Conservation (phyloP, 92 coral and sea anemone species). For the Porites cylindrica region DNA sequence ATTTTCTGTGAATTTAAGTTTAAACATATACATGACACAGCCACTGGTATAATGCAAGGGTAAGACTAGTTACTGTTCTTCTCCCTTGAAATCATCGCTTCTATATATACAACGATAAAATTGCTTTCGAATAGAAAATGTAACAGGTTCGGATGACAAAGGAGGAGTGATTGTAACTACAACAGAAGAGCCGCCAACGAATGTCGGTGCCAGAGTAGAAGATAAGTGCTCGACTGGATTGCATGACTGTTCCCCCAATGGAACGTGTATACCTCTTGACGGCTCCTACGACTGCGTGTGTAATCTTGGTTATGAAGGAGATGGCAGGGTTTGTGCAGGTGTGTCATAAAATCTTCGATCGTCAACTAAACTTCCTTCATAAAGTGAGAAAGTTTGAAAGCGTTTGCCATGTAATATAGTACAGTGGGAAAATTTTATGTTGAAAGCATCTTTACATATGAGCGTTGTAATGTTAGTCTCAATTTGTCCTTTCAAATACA, state of each 20-base stretch:
- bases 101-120: slow-evolving; percentile 10
- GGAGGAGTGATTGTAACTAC: slow-evolving; percentile 7
- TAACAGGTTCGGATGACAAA: slow-evolving; percentile 31
- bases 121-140: slow-evolving; percentile 53
- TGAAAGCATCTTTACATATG: no score
- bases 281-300: slow-evolving; percentile 57
- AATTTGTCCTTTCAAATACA: no score
- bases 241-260: slow-evolving; percentile 49
- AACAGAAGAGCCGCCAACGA: slow-evolving; percentile 18
- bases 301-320: slow-evolving; percentile 64
- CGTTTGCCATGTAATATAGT: no score
- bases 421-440: background rate
- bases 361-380: no score
- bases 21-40: no score
- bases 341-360: background rate
- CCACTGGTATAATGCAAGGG: background rate
- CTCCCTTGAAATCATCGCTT: background rate
- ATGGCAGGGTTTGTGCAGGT: slow-evolving; percentile 74
- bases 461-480: no score
- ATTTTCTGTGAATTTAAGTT: background rate
- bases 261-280: slow-evolving; percentile 46
- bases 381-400: no score
- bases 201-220: slow-evolving; percentile 2
- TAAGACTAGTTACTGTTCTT: background rate
- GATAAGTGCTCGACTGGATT: slow-evolving; percentile 25